Base-by-base conservation (phyloP, 2,113 vertebrate genomes). In the Erythrocercus mccallii region DNA sequence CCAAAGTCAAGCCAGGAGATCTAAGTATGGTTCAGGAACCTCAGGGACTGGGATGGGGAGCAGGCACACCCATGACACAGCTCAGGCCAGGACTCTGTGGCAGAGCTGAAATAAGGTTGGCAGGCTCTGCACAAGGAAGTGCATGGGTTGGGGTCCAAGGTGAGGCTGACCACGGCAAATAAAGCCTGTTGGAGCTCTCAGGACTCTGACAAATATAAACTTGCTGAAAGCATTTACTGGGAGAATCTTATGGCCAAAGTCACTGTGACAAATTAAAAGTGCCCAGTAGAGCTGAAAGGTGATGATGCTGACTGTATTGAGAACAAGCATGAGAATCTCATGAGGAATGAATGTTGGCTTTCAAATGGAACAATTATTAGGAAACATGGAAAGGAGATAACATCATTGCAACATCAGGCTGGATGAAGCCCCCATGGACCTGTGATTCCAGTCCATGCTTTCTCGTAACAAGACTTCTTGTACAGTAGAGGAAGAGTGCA, bases 271-370 rank as follows among this genome's bases (percentile, higher is more conserved):
- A 68, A 42, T 20, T 71, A 35, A 31, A 80, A 68, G 20, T 68
- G 20, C 19, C 15, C 12, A 12, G 27, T 2, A 54, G 80, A 82
- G 45, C 28, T 91, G 69, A 89, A 76, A 91, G 25, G 40, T 81
- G 45, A 5, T 71, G 50, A 28, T 62, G 31, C 19, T 77, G 68
- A 23, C 23, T 80, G 2, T n/a, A 8, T 27, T 93, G 64, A 61
- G 45, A 69, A 57, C 0, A 23, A 66, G 16, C 1, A 0, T 12
- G 33, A 74, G 70, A n/a, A 64, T 27, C 24, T 76, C 0, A 0
- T 25, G 33, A 6, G 31, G 40, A n/a, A 37, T 40, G 42, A 80
- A 30, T 87, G 44, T 12, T 95, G 35, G 15, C 11, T 73, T 82
- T 83, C 45, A 76, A 53, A 50, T 38, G 16, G 30, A 77, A 9